Evolutionary conservation across 2,113 vertebrate genomes (phyloP).

Genomic region (human (Homo sapiens)): DNA sequence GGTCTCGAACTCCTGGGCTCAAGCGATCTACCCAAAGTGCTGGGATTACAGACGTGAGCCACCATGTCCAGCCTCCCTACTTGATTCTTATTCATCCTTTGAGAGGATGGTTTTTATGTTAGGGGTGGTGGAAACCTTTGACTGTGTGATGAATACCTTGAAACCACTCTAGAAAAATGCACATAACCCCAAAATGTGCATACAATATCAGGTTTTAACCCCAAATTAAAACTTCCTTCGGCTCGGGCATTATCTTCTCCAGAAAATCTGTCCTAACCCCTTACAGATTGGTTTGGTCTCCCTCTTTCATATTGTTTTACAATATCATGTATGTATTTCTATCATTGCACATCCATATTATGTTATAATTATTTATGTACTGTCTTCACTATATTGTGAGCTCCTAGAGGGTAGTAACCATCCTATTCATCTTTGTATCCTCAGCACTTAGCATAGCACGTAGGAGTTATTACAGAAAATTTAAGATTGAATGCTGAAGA

Average conservation of each 20-base stretch:
- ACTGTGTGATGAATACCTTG: not conserved
- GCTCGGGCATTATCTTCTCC: not conserved
- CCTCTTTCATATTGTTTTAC: not conserved
- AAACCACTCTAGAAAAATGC: not conserved
- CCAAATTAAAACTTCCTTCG: slow-evolving; percentile 2
- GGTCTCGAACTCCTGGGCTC: too few species aligned
- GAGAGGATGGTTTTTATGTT: not conserved
- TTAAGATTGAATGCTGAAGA: not conserved
- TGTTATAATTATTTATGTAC: not conserved
- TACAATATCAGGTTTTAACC: not conserved
- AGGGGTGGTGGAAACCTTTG: not conserved
- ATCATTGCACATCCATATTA: not conserved
- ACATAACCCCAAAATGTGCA: not conserved
- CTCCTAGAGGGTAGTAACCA: not conserved
- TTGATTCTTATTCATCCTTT: not conserved
- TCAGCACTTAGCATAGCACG: not conserved
- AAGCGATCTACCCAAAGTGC: too few species aligned
- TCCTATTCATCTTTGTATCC: not conserved
- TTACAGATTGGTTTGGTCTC: not conserved
- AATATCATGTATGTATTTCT: not conserved
- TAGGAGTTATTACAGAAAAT: not conserved
- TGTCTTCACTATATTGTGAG: not conserved
- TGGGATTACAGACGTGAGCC: too few species aligned
- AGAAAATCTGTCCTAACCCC: not conserved
- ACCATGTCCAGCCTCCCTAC: too few species aligned